phyloP scores from a whole-genome alignment of 2,888 invertebrate species.

The Bombylius discolor region DNA sequence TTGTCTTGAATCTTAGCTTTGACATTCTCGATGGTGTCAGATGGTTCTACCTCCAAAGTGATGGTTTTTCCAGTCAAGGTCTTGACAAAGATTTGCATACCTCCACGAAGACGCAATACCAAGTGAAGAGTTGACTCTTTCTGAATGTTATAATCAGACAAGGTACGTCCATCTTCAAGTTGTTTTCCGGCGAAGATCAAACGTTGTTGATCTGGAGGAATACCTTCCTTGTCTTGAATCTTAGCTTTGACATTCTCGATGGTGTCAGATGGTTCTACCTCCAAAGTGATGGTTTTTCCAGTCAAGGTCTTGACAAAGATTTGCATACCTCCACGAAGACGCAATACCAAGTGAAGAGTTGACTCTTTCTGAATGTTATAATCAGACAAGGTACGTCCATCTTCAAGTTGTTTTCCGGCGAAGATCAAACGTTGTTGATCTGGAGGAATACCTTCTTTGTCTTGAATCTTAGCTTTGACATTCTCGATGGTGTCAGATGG shows the following conservation, averaged over 20 bases:
- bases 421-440: slow-evolving; percentile 26
- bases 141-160: slow-evolving; percentile 9
- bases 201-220: slow-evolving; percentile 19
- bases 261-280: slow-evolving; percentile 21
- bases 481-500: slow-evolving; percentile 24
- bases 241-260: slow-evolving; percentile 19
- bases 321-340: slow-evolving; percentile 75
- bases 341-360: slow-evolving; percentile 51
- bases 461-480: slow-evolving; percentile 25
- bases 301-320: slow-evolving; percentile 10
- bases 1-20: slow-evolving; percentile 25
- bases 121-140: slow-evolving; percentile 13
- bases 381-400: slow-evolving; percentile 55
- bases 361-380: no score
- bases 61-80: slow-evolving; percentile 23
- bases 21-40: slow-evolving; percentile 20
- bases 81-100: slow-evolving; percentile 27
- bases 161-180: slow-evolving; percentile 9
- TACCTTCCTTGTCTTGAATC: slow-evolving; percentile 18
- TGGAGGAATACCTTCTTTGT: slow-evolving; percentile 26
- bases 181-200: slow-evolving; percentile 12
- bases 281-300: slow-evolving; percentile 17
- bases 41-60: slow-evolving; percentile 18
- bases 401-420: slow-evolving; percentile 43
- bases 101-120: slow-evolving; percentile 19